Percentiles rank a stretch among this genome's conserved stretches.
These are phyloP conservation scores for Heliconius nattereri DNA, from an alignment of 1,140 invertebrate genomes.

Conservation along the genomic window DNA sequence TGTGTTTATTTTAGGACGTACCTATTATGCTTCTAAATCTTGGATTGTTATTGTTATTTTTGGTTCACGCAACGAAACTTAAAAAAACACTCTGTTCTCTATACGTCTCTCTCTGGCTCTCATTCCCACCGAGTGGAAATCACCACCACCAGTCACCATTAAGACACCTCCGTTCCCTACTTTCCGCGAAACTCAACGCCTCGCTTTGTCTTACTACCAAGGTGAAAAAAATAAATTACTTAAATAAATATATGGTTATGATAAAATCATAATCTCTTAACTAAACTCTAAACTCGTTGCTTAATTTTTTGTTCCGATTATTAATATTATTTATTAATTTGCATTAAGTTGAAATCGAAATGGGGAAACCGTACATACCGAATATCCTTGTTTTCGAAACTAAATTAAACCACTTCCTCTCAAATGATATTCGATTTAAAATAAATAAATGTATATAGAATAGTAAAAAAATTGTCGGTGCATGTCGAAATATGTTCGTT, in stretches of 20 bases:
- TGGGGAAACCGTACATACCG: not conserved
- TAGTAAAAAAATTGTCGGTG: slow-evolving; percentile 23
- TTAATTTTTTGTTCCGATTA: not conserved
- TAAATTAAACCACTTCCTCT: slow-evolving; percentile 1
- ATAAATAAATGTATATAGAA: not conserved
- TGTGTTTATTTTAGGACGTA: not conserved
- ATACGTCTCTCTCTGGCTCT: no score
- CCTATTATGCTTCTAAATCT: not conserved
- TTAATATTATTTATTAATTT: not conserved
- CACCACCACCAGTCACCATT: no score
- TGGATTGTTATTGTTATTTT: not conserved
- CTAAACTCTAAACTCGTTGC: not conserved
- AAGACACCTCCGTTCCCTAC: no score
- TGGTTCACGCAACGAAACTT: no score
- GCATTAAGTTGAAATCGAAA: not conserved
- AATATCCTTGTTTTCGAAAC: slow-evolving; percentile 8
- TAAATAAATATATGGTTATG: no score
- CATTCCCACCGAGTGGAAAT: no score
- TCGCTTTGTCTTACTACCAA: no score
- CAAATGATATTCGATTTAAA: not conserved
- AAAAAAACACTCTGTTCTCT: no score
- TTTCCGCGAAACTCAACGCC: no score
- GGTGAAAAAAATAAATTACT: no score
- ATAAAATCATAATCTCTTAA: no score
- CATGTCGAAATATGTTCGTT: slow-evolving; percentile 16